Evolutionary conservation across 2,888 invertebrate species (phyloP).

Genomic region (Scelioninae gen. 1): DNA sequence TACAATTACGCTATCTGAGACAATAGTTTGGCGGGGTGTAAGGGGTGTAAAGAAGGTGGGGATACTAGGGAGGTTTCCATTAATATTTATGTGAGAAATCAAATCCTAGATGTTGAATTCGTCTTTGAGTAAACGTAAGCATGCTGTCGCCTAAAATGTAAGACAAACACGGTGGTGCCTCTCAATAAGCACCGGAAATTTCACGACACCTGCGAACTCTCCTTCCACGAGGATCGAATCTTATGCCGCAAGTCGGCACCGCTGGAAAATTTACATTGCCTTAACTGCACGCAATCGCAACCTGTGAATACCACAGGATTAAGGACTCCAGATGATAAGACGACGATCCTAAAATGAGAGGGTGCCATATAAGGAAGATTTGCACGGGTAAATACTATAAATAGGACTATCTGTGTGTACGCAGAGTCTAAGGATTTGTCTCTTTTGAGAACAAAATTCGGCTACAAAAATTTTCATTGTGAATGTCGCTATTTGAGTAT

Average conservation of each 20-base stretch:
- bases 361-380: slow-evolving; percentile 64
- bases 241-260: slow-evolving; percentile 61
- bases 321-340: slow-evolving; percentile 68
- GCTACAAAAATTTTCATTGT: not conserved
- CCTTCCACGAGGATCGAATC: slow-evolving; percentile 64
- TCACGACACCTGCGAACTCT: slow-evolving; percentile 72
- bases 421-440: slow-evolving; percentile 19
- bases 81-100: slow-evolving; percentile 73
- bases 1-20: slow-evolving; percentile 65
- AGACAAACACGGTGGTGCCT: slow-evolving; percentile 71
- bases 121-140: slow-evolving; percentile 70
- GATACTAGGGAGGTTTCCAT: slow-evolving; percentile 48
- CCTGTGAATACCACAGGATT: slow-evolving; percentile 70
- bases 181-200: slow-evolving; percentile 72
- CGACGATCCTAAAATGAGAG: slow-evolving; percentile 63
- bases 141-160: slow-evolving; percentile 71
- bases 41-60: slow-evolving; percentile 16
- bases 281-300: slow-evolving; percentile 71
- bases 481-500: not conserved
- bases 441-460: slow-evolving; percentile 1
- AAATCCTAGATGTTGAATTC: slow-evolving; percentile 70
- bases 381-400: slow-evolving; percentile 68
- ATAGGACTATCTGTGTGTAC: slow-evolving; percentile 58
- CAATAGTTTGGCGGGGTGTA: slow-evolving; percentile 51
- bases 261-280: slow-evolving; percentile 71